These are phyloP conservation scores for Troilus luridus DNA, from an alignment of 2,888 invertebrate genomes.

Conservation along the genomic window DNA sequence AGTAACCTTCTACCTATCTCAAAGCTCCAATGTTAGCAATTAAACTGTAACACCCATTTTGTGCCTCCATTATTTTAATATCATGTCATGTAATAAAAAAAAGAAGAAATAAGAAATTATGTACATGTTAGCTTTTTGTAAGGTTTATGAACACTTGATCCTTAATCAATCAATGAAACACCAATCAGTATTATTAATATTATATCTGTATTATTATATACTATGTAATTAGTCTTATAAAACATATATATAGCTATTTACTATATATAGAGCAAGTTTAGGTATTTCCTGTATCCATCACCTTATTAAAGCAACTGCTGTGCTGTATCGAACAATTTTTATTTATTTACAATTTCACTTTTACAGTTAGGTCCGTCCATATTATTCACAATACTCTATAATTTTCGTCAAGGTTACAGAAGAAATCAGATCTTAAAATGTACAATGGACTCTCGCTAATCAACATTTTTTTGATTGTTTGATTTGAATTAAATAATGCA, in stretches of 20 bases:
- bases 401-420: neutral
- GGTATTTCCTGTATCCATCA: neutral
- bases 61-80: slow-evolving; percentile 39
- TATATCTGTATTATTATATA: slow-evolving; percentile 10
- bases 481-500: too few relatives aligned
- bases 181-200: slow-evolving; percentile 45
- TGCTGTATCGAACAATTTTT: neutral
- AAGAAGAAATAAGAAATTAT: neutral
- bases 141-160: neutral
- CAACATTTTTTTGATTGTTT: too few relatives aligned
- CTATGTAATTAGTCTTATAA: slow-evolving; percentile 9
- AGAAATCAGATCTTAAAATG: too few relatives aligned
- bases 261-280: slow-evolving; percentile 21
- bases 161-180: neutral
- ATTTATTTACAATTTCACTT: neutral
- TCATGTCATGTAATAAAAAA: neutral
- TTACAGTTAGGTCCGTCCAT: slow-evolving; percentile 5
- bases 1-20: neutral
- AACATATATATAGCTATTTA: neutral
- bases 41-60: slow-evolving; percentile 36
- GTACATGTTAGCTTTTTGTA: slow-evolving; percentile 5
- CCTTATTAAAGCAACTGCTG: neutral
- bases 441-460: too few relatives aligned
- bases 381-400: neutral
- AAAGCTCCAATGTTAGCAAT: neutral